Evolutionary conservation across 2,113 vertebrate species (phyloP).

Genomic region (Tretioscincus oriximinensis): DNA sequence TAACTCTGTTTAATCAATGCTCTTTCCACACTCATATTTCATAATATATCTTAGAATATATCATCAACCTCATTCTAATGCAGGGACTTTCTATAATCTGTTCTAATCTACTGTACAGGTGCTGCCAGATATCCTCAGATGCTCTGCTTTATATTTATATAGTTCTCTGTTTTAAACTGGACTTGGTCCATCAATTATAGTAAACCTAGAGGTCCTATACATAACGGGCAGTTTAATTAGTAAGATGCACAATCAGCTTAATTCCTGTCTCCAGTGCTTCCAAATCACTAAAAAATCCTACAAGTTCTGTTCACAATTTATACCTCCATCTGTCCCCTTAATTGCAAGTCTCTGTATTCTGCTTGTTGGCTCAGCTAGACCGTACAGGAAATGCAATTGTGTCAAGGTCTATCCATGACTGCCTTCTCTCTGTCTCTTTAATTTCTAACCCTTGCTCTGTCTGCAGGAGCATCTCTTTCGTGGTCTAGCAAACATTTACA

Average conservation of each 20-base stretch:
- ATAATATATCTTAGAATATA: no score
- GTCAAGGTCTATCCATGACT: not conserved
- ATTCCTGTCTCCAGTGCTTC: not conserved
- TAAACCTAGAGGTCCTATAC: not conserved
- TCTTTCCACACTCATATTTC: no score
- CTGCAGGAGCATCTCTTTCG: not conserved
- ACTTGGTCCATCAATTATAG: not conserved
- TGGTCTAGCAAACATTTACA: not conserved
- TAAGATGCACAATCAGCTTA: not conserved
- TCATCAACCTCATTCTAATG: no score
- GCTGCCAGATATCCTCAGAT: not conserved
- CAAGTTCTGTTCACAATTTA: not conserved
- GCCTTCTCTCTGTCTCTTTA: not conserved
- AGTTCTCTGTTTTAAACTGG: not conserved
- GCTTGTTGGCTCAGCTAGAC: not conserved
- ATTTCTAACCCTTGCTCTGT: not conserved
- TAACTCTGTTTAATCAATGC: not conserved
- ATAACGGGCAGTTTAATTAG: not conserved
- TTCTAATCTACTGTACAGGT: not conserved
- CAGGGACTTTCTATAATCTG: no score
- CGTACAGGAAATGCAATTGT: not conserved
- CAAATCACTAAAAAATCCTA: not conserved
- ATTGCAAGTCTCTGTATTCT: not conserved
- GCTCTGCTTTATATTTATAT: not conserved
- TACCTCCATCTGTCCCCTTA: not conserved